Evolutionary conservation across 2,797 vertebrate genomes (phyloP), one percentile per base, ranked within the genome.

Genomic region (Cichlasoma orientale): DNA sequence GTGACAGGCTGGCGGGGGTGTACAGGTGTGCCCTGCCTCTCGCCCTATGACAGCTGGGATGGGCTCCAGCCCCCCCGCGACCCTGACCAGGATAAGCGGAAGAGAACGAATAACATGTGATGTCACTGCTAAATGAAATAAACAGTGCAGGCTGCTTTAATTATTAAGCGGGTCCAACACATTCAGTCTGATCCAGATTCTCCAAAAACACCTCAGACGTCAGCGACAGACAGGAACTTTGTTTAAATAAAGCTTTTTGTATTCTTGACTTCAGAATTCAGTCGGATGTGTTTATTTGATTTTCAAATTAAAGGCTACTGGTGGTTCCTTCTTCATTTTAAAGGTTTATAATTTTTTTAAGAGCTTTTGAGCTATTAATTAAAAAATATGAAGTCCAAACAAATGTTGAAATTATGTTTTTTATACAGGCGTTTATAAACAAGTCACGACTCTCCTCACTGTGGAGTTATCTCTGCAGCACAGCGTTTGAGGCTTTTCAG

Each of bases 81-180:
- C 29, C 29, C 29, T 31, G 29, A 31, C 5, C 29, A 31, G 29
- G 29, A 31, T 27, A 27, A 27, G 25, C 25, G 25, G 25, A 27
- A 27, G 25, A 27, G 25, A 27, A 27, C 25, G 25, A 4, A 27
- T 27, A 4, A n/a, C n/a, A n/a, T n/a, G 57, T 23, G 19, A 1
- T 7, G 2, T 61, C 36, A 16, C 36, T 0, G 21, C 23, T 61
- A 41, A 41, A 61, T 41, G 13, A 61, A 23, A n/a, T n/a, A 61
- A 61, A 23, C 58, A 61, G 58, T 0, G 0, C 38, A 41, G 38
- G 38, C 38, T 41, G 33, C 16, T 38, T 61, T 21, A 61, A 38
- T 23, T 61, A 41, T 41, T 61, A 33, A 41, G 33, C 0, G 33
- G 23, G 7, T 38, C 58, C 33, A 61, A 14, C 12, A 0, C 33